Evolutionary conservation across 2,797 vertebrate genomes (phyloP).

Genomic region (Diplodus sargus): DNA sequence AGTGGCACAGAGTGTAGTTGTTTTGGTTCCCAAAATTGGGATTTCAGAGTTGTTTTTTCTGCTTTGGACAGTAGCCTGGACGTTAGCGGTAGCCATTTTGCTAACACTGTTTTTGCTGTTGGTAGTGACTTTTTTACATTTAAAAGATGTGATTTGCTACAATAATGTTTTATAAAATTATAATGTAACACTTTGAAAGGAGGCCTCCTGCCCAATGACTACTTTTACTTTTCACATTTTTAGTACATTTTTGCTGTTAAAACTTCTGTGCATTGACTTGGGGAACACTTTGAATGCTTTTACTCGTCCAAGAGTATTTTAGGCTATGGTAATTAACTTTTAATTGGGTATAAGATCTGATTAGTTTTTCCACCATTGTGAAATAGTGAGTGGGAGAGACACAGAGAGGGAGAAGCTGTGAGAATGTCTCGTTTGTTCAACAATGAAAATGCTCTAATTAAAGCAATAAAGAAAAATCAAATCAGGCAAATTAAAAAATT

Average conservation of each 20-base stretch:
- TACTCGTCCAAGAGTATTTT: not conserved
- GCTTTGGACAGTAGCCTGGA: no score
- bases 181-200: not conserved
- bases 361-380: not conserved
- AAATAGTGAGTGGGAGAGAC: not conserved
- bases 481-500: conserved; percentile 8
- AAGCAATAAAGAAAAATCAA: not conserved
- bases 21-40: no score
- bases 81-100: no score
- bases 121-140: no score
- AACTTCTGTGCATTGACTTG: no score
- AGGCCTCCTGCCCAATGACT: not conserved
- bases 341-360: not conserved
- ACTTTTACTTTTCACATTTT: not conserved
- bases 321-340: not conserved
- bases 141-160: no score
- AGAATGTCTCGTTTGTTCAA: not conserved
- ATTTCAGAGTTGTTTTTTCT: no score
- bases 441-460: conserved; percentile 9
- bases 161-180: no score
- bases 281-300: not conserved
- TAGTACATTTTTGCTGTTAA: not conserved
- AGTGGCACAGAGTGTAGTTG: no score
- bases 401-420: not conserved
- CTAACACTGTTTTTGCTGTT: no score